Conservation (phyloP, 2,797 vertebrate species). For the Helarctos malayanus region DNA sequence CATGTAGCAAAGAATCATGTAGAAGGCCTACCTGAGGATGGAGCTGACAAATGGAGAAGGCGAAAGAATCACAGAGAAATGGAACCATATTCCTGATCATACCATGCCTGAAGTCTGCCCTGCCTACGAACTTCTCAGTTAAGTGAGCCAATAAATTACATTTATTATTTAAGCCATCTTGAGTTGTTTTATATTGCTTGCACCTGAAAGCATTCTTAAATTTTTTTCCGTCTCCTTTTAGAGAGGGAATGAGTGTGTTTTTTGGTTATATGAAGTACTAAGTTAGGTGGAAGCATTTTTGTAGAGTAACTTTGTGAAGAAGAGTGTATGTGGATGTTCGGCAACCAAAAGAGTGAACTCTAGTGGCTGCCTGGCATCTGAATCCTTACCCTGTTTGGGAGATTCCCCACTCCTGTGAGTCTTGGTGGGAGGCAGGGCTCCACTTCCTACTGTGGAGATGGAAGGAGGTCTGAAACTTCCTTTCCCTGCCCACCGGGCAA, state of each 20-base stretch:
- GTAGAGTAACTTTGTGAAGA: slow-evolving; percentile 2
- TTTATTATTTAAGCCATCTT: slow-evolving; percentile 45
- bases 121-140: slow-evolving; percentile 16
- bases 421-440: neutral
- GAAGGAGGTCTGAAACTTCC: slow-evolving; percentile 40
- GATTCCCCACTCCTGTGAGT: neutral
- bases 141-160: slow-evolving; percentile 65
- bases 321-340: neutral
- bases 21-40: slow-evolving; percentile 25
- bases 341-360: slow-evolving; percentile 43
- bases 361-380: neutral
- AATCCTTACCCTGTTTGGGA: neutral
- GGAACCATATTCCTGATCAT: slow-evolving; percentile 43
- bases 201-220: slow-evolving; percentile 33
- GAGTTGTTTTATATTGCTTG: slow-evolving; percentile 62
- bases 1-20: neutral
- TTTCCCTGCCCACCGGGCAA: neutral
- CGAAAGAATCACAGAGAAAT: slow-evolving; percentile 60
- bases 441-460: slow-evolving; percentile 36
- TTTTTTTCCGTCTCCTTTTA: slow-evolving; percentile 40
- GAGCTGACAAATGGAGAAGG: slow-evolving; percentile 39
- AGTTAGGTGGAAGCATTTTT: slow-evolving; percentile 58
- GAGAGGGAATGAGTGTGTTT: neutral
- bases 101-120: neutral
- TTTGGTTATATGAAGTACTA: slow-evolving; percentile 6